Percentiles rank a stretch among this genome's conserved stretches.
These are phyloP conservation scores for Doris montereyensis DNA, from an alignment of 2,888 invertebrate species.

Conservation along the genomic window DNA sequence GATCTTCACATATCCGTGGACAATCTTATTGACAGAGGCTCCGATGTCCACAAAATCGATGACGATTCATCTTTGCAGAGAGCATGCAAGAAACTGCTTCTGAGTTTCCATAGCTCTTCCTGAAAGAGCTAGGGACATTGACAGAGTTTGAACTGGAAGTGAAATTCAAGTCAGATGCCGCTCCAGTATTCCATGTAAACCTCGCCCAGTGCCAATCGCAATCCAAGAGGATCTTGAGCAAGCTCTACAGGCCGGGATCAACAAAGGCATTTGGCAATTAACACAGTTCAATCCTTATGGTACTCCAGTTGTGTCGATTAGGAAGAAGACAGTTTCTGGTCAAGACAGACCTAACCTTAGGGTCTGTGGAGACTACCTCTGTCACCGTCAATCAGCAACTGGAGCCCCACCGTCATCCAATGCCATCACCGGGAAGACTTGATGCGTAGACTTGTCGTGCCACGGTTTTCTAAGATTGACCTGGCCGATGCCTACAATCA, in stretches of 20 bases:
- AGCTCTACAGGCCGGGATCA: slow-evolving; percentile 19
- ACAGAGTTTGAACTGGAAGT: slow-evolving; percentile 12
- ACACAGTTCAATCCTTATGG: slow-evolving; percentile 25
- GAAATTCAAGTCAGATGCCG: slow-evolving; percentile 30
- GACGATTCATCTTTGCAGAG: too few species aligned
- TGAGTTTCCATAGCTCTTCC: too few species aligned
- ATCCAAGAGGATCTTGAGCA: slow-evolving; percentile 18
- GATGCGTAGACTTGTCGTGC: slow-evolving; percentile 50
- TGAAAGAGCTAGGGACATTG: too few species aligned
- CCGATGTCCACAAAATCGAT: too few species aligned
- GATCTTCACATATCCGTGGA: too few species aligned
- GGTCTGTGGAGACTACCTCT: too few species aligned
- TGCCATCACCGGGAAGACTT: slow-evolving; percentile 53
- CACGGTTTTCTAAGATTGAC: slow-evolving; percentile 44
- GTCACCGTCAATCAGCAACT: slow-evolving; percentile 51
- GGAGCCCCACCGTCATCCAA: slow-evolving; percentile 51
- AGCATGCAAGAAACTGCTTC: too few species aligned
- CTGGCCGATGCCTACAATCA: slow-evolving; percentile 39
- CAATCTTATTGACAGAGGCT: too few species aligned
- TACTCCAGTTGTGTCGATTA: slow-evolving; percentile 12
- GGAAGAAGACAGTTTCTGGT: too few species aligned
- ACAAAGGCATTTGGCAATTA: slow-evolving; percentile 4
- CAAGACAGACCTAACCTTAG: too few species aligned
- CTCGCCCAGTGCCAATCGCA: slow-evolving; percentile 36
- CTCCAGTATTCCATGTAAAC: slow-evolving; percentile 31